Base-by-base conservation (phyloP, 2,797 vertebrate species). In the Glyptemys insculpta region DNA sequence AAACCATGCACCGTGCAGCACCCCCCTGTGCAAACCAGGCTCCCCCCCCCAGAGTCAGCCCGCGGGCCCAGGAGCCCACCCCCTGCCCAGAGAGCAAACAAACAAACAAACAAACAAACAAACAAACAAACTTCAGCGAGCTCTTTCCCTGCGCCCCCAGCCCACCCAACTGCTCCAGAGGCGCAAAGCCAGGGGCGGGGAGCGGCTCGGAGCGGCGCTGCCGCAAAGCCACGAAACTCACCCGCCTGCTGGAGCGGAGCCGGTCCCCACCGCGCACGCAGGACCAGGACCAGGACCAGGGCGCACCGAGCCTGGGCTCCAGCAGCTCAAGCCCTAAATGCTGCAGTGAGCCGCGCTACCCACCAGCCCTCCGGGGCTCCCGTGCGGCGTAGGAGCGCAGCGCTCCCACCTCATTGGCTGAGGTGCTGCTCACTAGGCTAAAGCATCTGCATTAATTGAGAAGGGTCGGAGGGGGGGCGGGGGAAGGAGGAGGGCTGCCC, bases 121-220 rank as follows among this genome's bases (percentile, higher is more conserved):
- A 44, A 44, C 41, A 44, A 59, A 7, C 57, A 15, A 62, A 62
- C 59, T 62, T 62, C 59, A 34, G 59, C 29, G 29, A 31, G 29
- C 59, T 31, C 57, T 12, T 5, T 5, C 54, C 10, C 52, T 53
- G 52, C 52, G 52, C 52, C 52, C 52, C 52, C 7, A 53, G 54
- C 23, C 54, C 23, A 56, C 23, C 54, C 54, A 23, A 23, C 54
- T 4, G 23, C 54, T 25, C 54, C 54, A 56, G 54, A 25, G 54
- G 54, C 54, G 23, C 54, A 23, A 9, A 56, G 54, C 54, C 54
- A 23, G 59, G 59, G 59, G 59, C 59, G 29, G 50, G 56, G 92
- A 93, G 94, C 96, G 93, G 88, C 91, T 29, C 80, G 56, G 92
- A 93, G 94, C 96, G 93, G 88, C 91, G 41, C 54, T 56, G 54